Conservation (phyloP, 2,797 vertebrate species). For the Sebastes umbrosus region DNA sequence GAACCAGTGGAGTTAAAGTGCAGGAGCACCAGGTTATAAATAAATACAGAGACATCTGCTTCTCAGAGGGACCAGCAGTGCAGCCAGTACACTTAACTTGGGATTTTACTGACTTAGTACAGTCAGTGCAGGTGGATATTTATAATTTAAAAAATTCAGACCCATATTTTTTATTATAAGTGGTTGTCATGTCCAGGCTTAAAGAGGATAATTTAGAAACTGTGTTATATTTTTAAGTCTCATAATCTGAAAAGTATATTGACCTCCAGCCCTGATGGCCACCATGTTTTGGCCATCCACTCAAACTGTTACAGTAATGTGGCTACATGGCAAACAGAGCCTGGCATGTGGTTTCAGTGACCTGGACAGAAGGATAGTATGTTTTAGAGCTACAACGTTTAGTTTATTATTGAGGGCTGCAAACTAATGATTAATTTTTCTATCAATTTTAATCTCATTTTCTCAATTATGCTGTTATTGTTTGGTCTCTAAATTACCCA, state of each 20-base stretch:
- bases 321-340: background rate
- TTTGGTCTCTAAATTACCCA: background rate
- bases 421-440: background rate
- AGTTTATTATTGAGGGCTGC: background rate
- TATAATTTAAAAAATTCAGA: background rate
- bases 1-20: slow-evolving; percentile 54
- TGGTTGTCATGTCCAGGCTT: background rate
- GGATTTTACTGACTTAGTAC: slow-evolving; percentile 9
- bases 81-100: slow-evolving; percentile 1
- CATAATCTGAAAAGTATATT: background rate
- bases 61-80: slow-evolving; percentile 21
- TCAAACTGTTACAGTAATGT: background rate
- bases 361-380: background rate
- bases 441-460: background rate
- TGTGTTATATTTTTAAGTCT: background rate
- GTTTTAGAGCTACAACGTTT: background rate
- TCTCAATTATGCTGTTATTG: background rate
- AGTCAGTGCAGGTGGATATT: background rate
- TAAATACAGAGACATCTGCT: slow-evolving; percentile 58
- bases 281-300: background rate
- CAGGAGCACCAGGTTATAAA: slow-evolving; percentile 60
- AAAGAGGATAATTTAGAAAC: background rate
- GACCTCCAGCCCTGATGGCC: background rate
- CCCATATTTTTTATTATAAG: background rate
- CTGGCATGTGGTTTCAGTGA: background rate